These are phyloP conservation scores for Osmoderma eremita DNA, from an alignment of 2,888 invertebrate species.

Conservation along the genomic window DNA sequence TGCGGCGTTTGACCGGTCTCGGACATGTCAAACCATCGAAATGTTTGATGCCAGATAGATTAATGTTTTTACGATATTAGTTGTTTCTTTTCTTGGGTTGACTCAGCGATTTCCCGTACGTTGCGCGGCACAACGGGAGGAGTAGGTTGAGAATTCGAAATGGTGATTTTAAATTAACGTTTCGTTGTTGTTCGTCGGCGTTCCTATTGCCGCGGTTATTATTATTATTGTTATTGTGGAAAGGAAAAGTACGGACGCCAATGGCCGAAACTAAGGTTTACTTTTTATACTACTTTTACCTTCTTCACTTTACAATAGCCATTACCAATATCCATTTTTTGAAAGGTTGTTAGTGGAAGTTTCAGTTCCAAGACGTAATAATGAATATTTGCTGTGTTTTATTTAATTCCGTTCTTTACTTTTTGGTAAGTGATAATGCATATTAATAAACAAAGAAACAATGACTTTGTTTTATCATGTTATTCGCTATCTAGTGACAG, in stretches of 20 bases:
- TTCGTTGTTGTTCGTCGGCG: slow-evolving; percentile 35
- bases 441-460: too few relatives aligned
- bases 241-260: background rate
- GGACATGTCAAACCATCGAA: slow-evolving; percentile 59
- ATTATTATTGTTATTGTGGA: slow-evolving; percentile 11
- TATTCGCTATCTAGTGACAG: too few relatives aligned
- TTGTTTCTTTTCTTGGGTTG: slow-evolving; percentile 55
- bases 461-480: too few relatives aligned
- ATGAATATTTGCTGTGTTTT: too few relatives aligned
- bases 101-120: slow-evolving; percentile 53
- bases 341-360: background rate
- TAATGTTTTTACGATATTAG: slow-evolving; percentile 63
- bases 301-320: background rate
- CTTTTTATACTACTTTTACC: background rate
- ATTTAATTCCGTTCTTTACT: too few relatives aligned
- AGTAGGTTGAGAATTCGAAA: slow-evolving; percentile 52
- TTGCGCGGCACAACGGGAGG: slow-evolving; percentile 39
- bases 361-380: too few relatives aligned
- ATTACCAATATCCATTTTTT: background rate
- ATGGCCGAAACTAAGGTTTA: slow-evolving; percentile 13
- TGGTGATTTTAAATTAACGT: slow-evolving; percentile 55
- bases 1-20: slow-evolving; percentile 53
- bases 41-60: slow-evolving; percentile 63
- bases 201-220: slow-evolving; percentile 19
- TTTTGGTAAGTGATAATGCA: too few relatives aligned